These are phyloP conservation scores for Gastrophryne carolinensis DNA, from an alignment of 2,797 vertebrate genomes.

Conservation along the genomic window DNA sequence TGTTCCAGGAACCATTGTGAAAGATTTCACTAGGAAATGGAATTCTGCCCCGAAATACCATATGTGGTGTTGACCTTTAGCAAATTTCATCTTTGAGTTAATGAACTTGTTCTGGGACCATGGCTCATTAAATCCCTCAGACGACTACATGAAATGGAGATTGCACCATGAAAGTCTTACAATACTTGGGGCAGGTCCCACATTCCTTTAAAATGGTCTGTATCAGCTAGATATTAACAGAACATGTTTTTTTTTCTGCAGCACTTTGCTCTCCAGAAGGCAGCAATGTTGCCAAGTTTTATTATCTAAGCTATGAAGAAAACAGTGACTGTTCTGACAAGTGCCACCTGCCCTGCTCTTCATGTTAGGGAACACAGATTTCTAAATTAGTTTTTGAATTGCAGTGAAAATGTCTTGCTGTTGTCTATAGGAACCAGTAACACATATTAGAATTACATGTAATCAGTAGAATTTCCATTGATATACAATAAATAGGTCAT, in stretches of 20 bases:
- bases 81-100: conserved; percentile 17
- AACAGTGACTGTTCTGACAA: background rate
- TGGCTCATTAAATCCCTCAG: conserved; percentile 5
- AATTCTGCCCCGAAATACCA: background rate
- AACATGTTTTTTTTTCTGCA: background rate
- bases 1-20: background rate
- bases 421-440: background rate
- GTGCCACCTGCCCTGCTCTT: background rate
- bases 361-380: background rate
- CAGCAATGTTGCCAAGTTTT: background rate
- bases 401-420: background rate
- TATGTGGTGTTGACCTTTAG: conserved; percentile 15
- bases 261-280: background rate
- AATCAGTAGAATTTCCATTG: too few species aligned
- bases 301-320: background rate
- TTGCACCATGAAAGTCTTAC: background rate
- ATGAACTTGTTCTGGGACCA: conserved; percentile 24
- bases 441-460: background rate
- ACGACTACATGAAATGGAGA: background rate
- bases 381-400: background rate
- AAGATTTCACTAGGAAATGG: conserved; percentile 1
- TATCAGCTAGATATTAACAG: background rate
- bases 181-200: background rate
- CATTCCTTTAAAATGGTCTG: background rate
- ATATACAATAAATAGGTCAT: too few species aligned